Evolutionary conservation across 1,140 invertebrate species (phyloP), one percentile per base, ranked within the genome.

Genomic region (Bombus cullumanus): DNA sequence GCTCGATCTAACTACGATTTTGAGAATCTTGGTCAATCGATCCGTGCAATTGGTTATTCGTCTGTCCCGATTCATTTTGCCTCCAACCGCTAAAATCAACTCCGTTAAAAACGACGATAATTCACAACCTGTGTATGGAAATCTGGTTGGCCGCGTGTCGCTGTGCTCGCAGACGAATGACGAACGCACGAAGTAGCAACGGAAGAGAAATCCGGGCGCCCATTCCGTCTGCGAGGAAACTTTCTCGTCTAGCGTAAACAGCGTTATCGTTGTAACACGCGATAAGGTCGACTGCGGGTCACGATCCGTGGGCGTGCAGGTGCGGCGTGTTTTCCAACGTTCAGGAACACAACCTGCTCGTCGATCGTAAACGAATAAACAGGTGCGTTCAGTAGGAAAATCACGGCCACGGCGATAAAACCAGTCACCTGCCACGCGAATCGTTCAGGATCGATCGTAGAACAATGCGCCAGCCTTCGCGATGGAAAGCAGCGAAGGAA

Each of bases 181-280:
- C 80, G 87, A 79, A 62, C 83, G 74, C 88, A 79, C 64, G 53
- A 90, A 91, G 89, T 89, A 86, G 80, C 89, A 81, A 85, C 84
- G 25, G 34, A 85, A 89, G 91, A 91, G 91, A 92, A 92, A 92
- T 92, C 91, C 83, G 68, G 66, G 34, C 90, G 86, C 86, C 81
- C 84, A 84, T 91, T 90, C 66, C 47, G 83, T 77, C 83, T 86
- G 78, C 72, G 75, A 77, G 84, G 85, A 89, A 91, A 92, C 91
- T 92, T 92, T 92, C 92, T 88, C 89, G 90, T 66, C 83, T 88
- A 92, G 87, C 89, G 91, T 84, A 92, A 92, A 91, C 86, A 90
- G 77, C 89, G 90, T 89, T 90, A 92, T 92, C 91, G 86, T 68
- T 79, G 87, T 90, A 83, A 90, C 77, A 81, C 89, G 77, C 57